These are phyloP conservation scores for Chironomus tentans DNA, from an alignment of 2,888 invertebrate species.

Conservation along the genomic window DNA sequence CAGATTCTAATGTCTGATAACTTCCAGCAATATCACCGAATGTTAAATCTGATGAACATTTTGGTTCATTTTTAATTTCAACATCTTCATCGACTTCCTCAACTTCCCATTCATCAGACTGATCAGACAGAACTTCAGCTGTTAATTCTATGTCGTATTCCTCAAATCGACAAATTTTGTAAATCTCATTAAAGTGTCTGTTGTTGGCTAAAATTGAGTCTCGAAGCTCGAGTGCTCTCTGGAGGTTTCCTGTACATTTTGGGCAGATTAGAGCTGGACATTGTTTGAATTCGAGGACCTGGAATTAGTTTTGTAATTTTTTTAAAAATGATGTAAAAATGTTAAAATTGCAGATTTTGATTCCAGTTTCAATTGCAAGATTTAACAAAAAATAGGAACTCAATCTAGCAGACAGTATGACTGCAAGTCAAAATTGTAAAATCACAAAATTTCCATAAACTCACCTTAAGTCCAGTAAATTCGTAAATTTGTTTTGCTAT, in stretches of 20 bases:
- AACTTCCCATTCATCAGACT: background rate
- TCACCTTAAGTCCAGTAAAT: background rate
- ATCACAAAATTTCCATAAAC: background rate
- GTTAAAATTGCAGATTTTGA: too few relatives aligned
- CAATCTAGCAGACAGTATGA: too few relatives aligned
- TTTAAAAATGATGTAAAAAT: too few relatives aligned
- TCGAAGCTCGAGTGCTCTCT: background rate
- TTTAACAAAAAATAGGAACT: too few relatives aligned
- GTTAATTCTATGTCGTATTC: background rate
- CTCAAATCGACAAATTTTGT: background rate
- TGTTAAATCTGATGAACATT: background rate
- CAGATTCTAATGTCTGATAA: background rate
- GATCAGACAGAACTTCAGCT: background rate
- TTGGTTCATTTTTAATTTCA: background rate
- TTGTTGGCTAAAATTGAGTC: background rate
- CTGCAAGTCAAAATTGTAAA: too few relatives aligned
- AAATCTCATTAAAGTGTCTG: background rate
- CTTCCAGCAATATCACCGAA: too few relatives aligned
- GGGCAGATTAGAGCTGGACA: background rate
- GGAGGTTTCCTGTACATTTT: background rate
- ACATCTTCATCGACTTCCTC: background rate
- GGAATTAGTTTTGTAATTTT: background rate
- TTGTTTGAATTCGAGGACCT: background rate
- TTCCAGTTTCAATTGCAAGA: too few relatives aligned
- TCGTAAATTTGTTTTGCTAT: background rate